These are phyloP conservation scores for Calameuta idolon DNA, from an alignment of 2,888 invertebrate species.

Conservation along the genomic window DNA sequence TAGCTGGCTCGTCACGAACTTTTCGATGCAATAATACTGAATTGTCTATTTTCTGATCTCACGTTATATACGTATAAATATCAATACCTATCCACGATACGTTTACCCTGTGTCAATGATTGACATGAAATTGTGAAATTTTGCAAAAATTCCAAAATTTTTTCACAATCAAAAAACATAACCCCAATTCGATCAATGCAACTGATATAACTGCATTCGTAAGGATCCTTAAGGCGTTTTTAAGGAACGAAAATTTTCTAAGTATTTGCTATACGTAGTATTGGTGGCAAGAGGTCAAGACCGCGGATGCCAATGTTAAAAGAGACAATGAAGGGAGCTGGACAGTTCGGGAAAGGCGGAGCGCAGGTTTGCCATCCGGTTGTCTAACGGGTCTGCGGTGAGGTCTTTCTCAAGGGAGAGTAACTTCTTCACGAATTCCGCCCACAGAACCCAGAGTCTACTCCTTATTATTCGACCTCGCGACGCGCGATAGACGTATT, in stretches of 20 bases:
- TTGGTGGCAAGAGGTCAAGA: neutral
- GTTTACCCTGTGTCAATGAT: neutral
- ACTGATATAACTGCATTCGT: neutral
- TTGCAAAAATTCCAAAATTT: too few species aligned
- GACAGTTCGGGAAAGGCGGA: neutral
- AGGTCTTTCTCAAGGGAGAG: constrained; percentile 1
- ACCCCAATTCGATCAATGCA: neutral
- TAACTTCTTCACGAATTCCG: constrained; percentile 3
- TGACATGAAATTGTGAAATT: neutral
- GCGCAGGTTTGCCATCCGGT: neutral
- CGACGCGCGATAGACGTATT: constrained; percentile 20
- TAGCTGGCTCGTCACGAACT: constrained; percentile 30
- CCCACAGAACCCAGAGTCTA: neutral
- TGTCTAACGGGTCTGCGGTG: neutral
- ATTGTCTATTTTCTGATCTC: neutral
- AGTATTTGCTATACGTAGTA: neutral
- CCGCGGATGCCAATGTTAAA: neutral
- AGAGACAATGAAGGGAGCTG: neutral
- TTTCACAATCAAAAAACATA: neutral
- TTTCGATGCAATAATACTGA: neutral
- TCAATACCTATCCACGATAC: neutral
- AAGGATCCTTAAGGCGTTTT: neutral
- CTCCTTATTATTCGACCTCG: constrained; percentile 1
- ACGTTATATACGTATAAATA: neutral
- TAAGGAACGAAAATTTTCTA: neutral